A percentile compares a stretch with the other conserved stretches of the same genome.
phyloP scores from a whole-genome alignment of 2,888 invertebrate species.

The Cantharis lateralis region DNA sequence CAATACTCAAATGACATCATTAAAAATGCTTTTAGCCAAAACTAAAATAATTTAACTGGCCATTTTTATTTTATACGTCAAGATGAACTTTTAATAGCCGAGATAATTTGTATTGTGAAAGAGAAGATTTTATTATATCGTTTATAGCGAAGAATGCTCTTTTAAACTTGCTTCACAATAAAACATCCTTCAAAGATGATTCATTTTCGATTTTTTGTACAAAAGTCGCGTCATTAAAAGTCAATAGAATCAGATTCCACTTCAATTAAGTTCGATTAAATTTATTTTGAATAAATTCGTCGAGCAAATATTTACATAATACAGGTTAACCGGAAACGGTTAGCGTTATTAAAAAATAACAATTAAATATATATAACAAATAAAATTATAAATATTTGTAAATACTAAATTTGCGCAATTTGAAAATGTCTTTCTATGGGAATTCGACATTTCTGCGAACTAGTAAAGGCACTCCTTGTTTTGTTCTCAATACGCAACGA shows the following conservation, averaged over 20 bases:
- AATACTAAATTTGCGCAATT: background rate
- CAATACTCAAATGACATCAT: background rate
- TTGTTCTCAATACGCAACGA: constrained; percentile 22
- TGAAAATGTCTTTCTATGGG: background rate
- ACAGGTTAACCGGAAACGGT: background rate
- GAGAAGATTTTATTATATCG: background rate
- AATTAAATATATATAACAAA: background rate
- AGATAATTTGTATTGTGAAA: background rate
- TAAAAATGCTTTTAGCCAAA: background rate
- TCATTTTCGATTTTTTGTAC: background rate
- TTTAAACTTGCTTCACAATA: background rate
- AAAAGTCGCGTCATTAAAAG: background rate
- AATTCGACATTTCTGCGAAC: constrained; percentile 23
- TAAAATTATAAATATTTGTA: background rate
- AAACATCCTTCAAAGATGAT: background rate
- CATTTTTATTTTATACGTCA: background rate
- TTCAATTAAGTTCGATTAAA: background rate
- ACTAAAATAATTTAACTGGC: background rate
- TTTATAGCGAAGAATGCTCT: background rate
- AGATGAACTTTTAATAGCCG: background rate
- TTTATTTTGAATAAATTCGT: background rate
- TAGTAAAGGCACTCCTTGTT: constrained; percentile 22
- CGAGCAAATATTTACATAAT: background rate
- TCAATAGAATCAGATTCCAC: background rate
- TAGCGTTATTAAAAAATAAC: background rate